Evolutionary conservation across 2,888 invertebrate genomes (phyloP).

Genomic region (Psylliodes chrysocephalus): DNA sequence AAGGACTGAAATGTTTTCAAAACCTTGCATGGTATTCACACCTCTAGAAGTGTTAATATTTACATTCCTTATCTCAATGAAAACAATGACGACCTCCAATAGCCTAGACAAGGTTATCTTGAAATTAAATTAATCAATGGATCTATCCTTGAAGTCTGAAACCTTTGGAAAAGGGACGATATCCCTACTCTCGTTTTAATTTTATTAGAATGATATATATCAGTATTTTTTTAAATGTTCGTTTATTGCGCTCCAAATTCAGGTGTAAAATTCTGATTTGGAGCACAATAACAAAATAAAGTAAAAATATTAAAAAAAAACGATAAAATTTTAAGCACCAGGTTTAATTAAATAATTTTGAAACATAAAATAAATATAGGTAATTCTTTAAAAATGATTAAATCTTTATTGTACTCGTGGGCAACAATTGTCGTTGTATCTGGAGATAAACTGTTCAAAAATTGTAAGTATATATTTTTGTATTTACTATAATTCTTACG

Average conservation of each 20-base stretch:
- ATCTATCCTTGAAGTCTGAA: slow-evolving; percentile 55
- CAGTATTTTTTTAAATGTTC: slow-evolving; percentile 36
- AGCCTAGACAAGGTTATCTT: slow-evolving; percentile 56
- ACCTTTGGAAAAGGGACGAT: slow-evolving; percentile 50
- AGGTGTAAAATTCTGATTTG: slow-evolving; percentile 37
- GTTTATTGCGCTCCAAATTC: slow-evolving; percentile 43
- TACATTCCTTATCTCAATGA: slow-evolving; percentile 52
- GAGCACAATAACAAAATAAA: slow-evolving; percentile 31
- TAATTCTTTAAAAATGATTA: background rate
- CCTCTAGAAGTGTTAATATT: slow-evolving; percentile 39
- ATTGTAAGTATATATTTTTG: slow-evolving; percentile 57
- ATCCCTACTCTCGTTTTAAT: slow-evolving; percentile 37
- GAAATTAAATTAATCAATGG: slow-evolving; percentile 49
- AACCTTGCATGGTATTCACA: slow-evolving; percentile 16
- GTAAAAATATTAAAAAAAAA: background rate
- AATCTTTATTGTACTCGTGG: background rate
- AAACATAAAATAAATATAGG: background rate
- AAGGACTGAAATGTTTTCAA: slow-evolving; percentile 8
- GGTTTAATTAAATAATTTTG: background rate
- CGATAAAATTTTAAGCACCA: background rate
- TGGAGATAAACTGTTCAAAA: slow-evolving; percentile 48
- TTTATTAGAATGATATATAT: slow-evolving; percentile 43
- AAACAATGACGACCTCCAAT: slow-evolving; percentile 57
- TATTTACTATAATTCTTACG: too few species aligned
- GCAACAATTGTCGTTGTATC: slow-evolving; percentile 24